A percentile compares a stretch with the other conserved stretches of the same genome.
phyloP scores from a whole-genome alignment of 2,113 vertebrate species.

The Labeo rohita region DNA sequence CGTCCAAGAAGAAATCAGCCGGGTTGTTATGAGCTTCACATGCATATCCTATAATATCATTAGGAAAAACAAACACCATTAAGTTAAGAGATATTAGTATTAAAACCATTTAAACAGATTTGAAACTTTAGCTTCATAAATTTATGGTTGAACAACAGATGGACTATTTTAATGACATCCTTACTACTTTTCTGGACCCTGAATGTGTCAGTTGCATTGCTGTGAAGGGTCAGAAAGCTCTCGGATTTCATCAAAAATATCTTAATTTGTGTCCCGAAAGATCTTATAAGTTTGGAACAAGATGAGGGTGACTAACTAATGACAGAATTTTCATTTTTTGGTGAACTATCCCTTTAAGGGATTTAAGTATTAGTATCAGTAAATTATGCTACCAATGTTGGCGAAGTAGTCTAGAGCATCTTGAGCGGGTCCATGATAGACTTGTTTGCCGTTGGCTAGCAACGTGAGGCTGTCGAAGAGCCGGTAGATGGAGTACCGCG shows the following conservation, averaged over 20 bases:
- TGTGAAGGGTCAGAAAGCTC: too few relatives aligned
- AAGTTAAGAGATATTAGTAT: not conserved
- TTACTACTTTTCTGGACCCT: too few relatives aligned
- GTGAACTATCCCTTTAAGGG: not conserved
- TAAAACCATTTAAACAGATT: not conserved
- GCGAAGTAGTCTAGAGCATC: slow-evolving; percentile 83
- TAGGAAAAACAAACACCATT: not conserved
- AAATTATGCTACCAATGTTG: slow-evolving; percentile 73
- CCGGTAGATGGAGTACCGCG: slow-evolving; percentile 94
- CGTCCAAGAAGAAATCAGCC: slow-evolving; percentile 92
- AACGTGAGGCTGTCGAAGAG: slow-evolving; percentile 89
- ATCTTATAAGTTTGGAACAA: too few relatives aligned
- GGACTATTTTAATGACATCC: too few relatives aligned
- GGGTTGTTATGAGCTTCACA: slow-evolving; percentile 95
- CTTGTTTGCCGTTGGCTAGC: slow-evolving; percentile 82
- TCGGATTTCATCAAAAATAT: too few relatives aligned
- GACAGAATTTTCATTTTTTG: too few relatives aligned
- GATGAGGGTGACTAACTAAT: too few relatives aligned
- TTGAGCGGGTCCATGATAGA: slow-evolving; percentile 86
- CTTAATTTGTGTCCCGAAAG: too few relatives aligned
- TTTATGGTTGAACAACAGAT: too few relatives aligned
- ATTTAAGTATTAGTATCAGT: not conserved
- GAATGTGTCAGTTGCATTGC: too few relatives aligned
- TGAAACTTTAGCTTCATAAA: not conserved
- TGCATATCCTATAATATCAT: slow-evolving; percentile 75